Base-by-base conservation (phyloP, 2,797 vertebrate species). In the Pipistrellus nathusii region DNA sequence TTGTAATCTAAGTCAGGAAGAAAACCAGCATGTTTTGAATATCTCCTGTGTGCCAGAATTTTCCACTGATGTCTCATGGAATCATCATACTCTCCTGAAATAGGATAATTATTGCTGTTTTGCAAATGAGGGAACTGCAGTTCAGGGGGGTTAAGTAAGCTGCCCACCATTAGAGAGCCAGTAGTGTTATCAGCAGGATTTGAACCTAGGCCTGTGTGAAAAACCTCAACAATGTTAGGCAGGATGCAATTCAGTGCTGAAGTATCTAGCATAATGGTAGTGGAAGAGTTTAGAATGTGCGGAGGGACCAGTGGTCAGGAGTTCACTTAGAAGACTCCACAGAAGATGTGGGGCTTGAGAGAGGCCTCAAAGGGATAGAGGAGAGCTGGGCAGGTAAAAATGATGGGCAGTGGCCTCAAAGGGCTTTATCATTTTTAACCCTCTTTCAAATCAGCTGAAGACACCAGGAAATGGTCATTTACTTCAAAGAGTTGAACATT, bases 1-100 rank as follows among this genome's bases (percentile, higher is more conserved):
- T 77, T 95, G 6, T 83, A 75, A 78, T 72, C 25, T 77, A 91
- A 38, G 11, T 75, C 51, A 80, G 51, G 71, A 69, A 89, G 44
- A 93, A 83, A 93, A 85, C 57, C 51, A 90, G 18, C 51, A 13
- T 80, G 64, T 71, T 66, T 44, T 68, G 21, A 87, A 25, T 75
- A 35, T 27, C 62, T 73, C 53, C 64, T 8, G 14, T 27, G 11
- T 92, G 51, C n/a, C 30, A n/a, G 15, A 57, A 64, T 92, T 86
- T 92, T 77, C 80, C 14, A 38, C 6, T 25, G 8, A 3, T 57
- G 17, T 91, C 69, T 82, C 66, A 13, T 12, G 30, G 85, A 46
- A 81, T 76, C 25, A 38, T 82, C 68, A 69, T 32, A n/a, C 21
- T 25, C 48, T 78, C 78, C n/a, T 62, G 53, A 80, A 84, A 76